Base-by-base conservation (phyloP, 2,888 invertebrate species). In the Epinotia brunnichana region DNA sequence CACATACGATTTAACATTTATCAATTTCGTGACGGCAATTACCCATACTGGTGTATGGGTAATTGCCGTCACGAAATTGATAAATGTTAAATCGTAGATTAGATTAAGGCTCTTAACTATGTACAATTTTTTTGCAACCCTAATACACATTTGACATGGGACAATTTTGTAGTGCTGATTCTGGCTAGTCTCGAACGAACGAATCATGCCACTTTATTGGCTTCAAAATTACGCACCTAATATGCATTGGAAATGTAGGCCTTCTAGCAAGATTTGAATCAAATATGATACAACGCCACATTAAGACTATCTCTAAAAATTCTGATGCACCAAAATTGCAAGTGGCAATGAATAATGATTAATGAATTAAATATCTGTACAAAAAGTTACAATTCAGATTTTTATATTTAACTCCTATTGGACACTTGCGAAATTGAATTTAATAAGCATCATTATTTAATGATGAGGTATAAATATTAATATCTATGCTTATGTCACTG, bases 401-500 rank as follows among this genome's bases (percentile, higher is more conserved):
- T 15, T 48, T 1, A 48, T 13, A n/a, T 48, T 4, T 13, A 44
- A 13, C 3, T 13, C 3, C 0, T 0, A 0, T 5, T 48, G 4
- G 11, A 15, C 44, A 41, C 11, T 3, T 15, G 13, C 13, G 15
- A 15, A 44, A 3, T 2, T 24, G 21, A 24, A 24, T 24, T 44
- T 5, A 44, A 15, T 4, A 44, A 0, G 15, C 5, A 15, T 44
- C 4, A 48, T 48, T 48, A 48, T 48, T n/a, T 5, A 48, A 48
- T 48, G 48, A 48, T n/a, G 24, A 17, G 35, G 17, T 29, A 51
- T 51, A 51, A 19, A 62, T 11, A 10, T n/a, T n/a, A n/a, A n/a
- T 48, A 63, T 63, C 11, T 19, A 51, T 56, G 21, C 11, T 41
- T 19, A 59, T 51, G 41, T 29, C 69, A 74, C 67, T 59, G 63